These are phyloP conservation scores for Cosmia pyralina DNA, from an alignment of 2,888 invertebrate genomes.

Conservation along the genomic window DNA sequence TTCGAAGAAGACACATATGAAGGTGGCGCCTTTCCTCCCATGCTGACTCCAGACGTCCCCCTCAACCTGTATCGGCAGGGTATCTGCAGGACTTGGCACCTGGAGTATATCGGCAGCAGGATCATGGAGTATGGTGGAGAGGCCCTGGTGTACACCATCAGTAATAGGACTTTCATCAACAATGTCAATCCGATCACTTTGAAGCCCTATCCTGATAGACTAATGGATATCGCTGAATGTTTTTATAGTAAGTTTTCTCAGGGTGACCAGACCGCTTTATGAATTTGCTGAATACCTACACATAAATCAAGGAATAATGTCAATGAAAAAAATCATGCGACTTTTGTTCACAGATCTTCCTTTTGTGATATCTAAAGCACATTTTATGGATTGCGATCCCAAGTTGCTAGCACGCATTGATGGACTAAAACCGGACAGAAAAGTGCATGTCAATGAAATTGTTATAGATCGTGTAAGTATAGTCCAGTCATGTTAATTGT, in stretches of 20 bases:
- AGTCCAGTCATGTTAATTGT: background rate
- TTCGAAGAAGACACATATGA: constrained; percentile 94
- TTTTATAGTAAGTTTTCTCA: constrained; percentile 91
- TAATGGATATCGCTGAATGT: constrained; percentile 91
- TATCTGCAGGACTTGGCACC: constrained; percentile 92
- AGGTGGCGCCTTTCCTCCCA: constrained; percentile 92
- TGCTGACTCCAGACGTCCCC: constrained; percentile 87
- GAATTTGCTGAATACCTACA: background rate
- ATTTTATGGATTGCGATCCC: constrained; percentile 91
- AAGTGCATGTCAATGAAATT: constrained; percentile 82
- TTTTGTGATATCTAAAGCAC: constrained; percentile 90
- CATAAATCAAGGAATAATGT: background rate
- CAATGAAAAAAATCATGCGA: background rate
- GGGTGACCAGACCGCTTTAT: background rate
- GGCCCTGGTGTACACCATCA: constrained; percentile 91
- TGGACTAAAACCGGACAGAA: constrained; percentile 90
- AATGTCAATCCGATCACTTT: constrained; percentile 74
- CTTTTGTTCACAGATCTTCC: constrained; percentile 90
- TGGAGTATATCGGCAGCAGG: constrained; percentile 70
- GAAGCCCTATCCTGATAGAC: constrained; percentile 91
- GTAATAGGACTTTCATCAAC: constrained; percentile 91
- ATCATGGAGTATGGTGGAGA: constrained; percentile 87
- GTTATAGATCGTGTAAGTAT: constrained; percentile 91
- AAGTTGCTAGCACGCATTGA: constrained; percentile 89
- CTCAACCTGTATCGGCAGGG: constrained; percentile 93